These are phyloP conservation scores for Cervus canadensis DNA, from an alignment of 2,113 vertebrate genomes.

Conservation along the genomic window DNA sequence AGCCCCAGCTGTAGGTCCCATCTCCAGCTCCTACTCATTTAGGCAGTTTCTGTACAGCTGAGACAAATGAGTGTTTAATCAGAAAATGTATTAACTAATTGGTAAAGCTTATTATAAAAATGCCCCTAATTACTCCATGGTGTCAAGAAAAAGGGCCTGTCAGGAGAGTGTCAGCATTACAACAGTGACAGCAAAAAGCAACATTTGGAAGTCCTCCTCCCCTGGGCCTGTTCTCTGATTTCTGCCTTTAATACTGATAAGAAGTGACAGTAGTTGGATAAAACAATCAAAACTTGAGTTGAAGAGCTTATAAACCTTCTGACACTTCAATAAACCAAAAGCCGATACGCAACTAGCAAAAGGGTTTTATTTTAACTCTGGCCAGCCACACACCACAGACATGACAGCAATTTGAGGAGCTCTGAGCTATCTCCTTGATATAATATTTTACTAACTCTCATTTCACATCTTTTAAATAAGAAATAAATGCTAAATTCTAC, in stretches of 20 bases:
- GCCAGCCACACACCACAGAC: constrained; percentile 61
- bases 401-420: constrained; percentile 14
- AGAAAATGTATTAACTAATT: constrained; percentile 65
- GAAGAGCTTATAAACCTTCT: constrained; percentile 86
- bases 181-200: constrained; percentile 64
- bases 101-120: constrained; percentile 68
- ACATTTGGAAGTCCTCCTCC: constrained; percentile 68
- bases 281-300: constrained; percentile 84
- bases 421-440: constrained; percentile 67
- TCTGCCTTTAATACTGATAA: constrained; percentile 82
- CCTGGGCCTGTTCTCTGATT: constrained; percentile 76
- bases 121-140: constrained; percentile 53
- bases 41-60: not conserved
- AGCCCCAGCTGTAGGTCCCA: fast-evolving
- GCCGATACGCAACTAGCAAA: constrained; percentile 75
- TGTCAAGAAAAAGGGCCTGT: constrained; percentile 61
- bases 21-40: not conserved
- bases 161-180: constrained; percentile 55
- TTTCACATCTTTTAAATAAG: constrained; percentile 80
- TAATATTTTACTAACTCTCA: constrained; percentile 70
- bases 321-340: constrained; percentile 85
- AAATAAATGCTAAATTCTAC: constrained; percentile 77
- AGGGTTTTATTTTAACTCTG: constrained; percentile 62
- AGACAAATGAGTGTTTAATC: constrained; percentile 55
- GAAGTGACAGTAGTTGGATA: constrained; percentile 86